Evolutionary conservation across 2,888 invertebrate genomes (phyloP).

Genomic region (Mesorhabditis spiculigera): DNA sequence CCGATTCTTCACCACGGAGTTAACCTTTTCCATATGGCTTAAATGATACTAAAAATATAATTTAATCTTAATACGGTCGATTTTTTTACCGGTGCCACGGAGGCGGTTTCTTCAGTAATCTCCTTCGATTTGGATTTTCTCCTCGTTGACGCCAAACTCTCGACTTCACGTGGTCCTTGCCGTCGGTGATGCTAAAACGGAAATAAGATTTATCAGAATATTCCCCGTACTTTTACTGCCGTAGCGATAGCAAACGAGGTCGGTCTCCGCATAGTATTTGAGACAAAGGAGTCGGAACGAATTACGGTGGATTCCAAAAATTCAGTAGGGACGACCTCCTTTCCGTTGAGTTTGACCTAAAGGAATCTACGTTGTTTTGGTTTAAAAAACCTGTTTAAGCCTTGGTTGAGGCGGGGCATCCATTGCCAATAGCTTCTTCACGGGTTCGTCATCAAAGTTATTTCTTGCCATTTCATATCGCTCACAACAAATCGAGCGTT

Average conservation of each 20-base stretch:
- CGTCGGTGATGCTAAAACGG: neutral
- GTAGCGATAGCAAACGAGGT: neutral
- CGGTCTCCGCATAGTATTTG: neutral
- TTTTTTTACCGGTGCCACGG: too few species aligned
- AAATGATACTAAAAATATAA: too few species aligned
- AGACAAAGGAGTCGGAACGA: neutral
- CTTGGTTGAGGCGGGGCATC: neutral
- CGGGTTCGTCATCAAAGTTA: conserved; percentile 21
- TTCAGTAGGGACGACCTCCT: neutral
- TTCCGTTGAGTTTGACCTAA: neutral
- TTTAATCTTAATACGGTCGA: too few species aligned
- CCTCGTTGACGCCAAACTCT: neutral
- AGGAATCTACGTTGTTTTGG: neutral
- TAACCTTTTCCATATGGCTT: too few species aligned
- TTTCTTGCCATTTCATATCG: conserved; percentile 26
- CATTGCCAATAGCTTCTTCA: neutral
- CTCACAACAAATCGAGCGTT: conserved; percentile 39
- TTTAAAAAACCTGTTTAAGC: neutral
- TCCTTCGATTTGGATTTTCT: too few species aligned
- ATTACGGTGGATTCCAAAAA: conserved; percentile 4
- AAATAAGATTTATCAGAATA: neutral
- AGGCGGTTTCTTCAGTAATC: too few species aligned
- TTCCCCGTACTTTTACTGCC: neutral
- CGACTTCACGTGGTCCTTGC: neutral
- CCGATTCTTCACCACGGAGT: too few species aligned